Conservation (phyloP, 2,113 vertebrate species). For the Orcinus orca region DNA sequence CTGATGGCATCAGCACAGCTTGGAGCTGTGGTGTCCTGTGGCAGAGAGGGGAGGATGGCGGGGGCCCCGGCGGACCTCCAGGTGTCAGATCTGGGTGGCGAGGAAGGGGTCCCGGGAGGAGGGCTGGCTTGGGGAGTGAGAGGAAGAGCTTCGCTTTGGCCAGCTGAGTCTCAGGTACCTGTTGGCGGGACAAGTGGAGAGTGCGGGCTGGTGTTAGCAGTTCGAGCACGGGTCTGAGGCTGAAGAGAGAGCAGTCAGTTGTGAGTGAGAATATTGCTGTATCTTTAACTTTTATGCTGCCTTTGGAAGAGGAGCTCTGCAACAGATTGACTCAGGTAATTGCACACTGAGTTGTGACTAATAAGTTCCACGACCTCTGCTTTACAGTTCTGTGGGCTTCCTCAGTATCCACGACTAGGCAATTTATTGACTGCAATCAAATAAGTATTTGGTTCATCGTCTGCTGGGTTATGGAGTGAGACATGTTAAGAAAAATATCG, state of each 20-base stretch:
- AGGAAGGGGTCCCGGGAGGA: not conserved
- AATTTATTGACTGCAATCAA: not conserved
- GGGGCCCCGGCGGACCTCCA: no score
- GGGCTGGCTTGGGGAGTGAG: not conserved
- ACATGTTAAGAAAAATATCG: not conserved
- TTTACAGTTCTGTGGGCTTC: not conserved
- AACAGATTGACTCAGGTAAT: accelerated
- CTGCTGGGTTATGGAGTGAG: not conserved
- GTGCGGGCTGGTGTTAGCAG: accelerated
- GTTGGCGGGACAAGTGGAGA: accelerated
- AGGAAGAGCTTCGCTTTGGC: not conserved
- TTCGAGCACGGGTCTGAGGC: not conserved
- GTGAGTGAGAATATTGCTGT: accelerated
- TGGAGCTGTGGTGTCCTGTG: not conserved
- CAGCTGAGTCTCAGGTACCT: accelerated
- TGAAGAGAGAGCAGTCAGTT: not conserved
- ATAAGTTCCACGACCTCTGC: not conserved
- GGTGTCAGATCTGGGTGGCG: accelerated
- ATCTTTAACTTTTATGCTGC: not conserved
- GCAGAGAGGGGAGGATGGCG: not conserved
- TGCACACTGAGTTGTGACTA: not conserved
- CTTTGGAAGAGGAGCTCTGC: not conserved
- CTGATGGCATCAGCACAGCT: accelerated
- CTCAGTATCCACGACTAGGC: not conserved
- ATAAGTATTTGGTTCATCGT: not conserved